A percentile compares a stretch with the other conserved stretches of the same genome.
phyloP scores from a whole-genome alignment of 1,140 invertebrate species.

The Zaprionus taronus region DNA sequence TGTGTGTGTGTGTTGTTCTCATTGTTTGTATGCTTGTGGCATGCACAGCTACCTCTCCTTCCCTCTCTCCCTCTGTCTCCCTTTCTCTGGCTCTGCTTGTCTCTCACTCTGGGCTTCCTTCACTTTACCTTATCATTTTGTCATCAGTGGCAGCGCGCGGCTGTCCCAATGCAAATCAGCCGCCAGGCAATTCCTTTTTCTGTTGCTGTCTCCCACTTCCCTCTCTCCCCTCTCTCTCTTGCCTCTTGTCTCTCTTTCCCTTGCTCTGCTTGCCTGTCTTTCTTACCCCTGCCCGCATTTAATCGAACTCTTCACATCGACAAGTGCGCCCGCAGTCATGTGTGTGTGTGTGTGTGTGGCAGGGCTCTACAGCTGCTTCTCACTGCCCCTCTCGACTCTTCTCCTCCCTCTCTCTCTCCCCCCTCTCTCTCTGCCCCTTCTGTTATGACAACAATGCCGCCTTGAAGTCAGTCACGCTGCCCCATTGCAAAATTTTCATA shows the following conservation, averaged over 20 bases:
- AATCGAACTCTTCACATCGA: conserved; percentile 48
- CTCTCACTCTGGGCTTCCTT: not conserved
- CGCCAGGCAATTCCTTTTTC: conserved; percentile 33
- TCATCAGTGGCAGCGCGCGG: conserved; percentile 39
- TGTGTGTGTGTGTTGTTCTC: conserved; percentile 21
- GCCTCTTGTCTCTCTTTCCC: not conserved
- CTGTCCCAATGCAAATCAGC: conserved; percentile 43
- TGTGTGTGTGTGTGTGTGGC: conserved; percentile 28
- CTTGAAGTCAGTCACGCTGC: conserved; percentile 47
- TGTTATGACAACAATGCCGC: conserved; percentile 50
- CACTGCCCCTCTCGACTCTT: not conserved
- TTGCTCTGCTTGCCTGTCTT: not conserved
- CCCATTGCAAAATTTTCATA: conserved; percentile 35
- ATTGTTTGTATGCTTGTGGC: conserved; percentile 43
- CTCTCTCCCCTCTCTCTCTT: not conserved
- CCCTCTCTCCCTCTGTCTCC: not conserved
- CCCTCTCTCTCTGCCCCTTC: not conserved
- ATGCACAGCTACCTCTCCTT: conserved; percentile 12
- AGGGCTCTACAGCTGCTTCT: not conserved
- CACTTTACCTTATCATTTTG: conserved; percentile 46
- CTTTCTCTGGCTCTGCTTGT: not conserved
- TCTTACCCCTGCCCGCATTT: conserved; percentile 19
- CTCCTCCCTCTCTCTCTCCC: not conserved
- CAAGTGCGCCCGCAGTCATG: conserved; percentile 49
- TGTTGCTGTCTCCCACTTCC: not conserved